phyloP scores from a whole-genome alignment of 2,888 invertebrate genomes.

The Hyalella azteca region DNA sequence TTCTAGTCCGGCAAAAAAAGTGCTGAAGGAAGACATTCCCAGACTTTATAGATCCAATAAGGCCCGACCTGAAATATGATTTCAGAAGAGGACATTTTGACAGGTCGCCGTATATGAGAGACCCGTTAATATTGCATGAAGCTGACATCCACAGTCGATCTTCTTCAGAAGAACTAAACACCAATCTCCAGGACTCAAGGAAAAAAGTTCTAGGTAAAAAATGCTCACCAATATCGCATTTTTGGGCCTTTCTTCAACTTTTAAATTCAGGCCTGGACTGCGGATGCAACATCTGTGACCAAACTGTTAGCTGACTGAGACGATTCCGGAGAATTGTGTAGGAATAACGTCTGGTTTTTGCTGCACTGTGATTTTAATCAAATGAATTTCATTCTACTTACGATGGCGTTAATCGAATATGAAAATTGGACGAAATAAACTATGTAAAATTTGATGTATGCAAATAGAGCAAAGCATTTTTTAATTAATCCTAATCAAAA shows the following conservation, averaged over 20 bases:
- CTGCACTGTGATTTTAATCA: too few relatives aligned
- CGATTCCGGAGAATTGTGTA: too few relatives aligned
- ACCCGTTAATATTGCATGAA: constrained; percentile 9
- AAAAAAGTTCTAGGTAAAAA: background rate
- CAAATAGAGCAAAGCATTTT: too few relatives aligned
- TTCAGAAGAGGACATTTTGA: constrained; percentile 9
- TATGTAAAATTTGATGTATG: too few relatives aligned
- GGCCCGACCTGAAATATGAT: background rate
- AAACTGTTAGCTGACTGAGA: too few relatives aligned
- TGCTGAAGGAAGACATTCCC: background rate
- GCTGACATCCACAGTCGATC: constrained; percentile 13
- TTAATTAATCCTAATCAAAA: too few relatives aligned
- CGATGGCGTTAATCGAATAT: too few relatives aligned
- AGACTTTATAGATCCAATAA: constrained; percentile 9
- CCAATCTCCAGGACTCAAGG: constrained; percentile 12
- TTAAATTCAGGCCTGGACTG: background rate
- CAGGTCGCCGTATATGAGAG: constrained; percentile 18
- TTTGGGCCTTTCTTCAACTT: background rate
- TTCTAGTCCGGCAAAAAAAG: background rate
- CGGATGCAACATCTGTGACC: background rate
- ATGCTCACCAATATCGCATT: background rate
- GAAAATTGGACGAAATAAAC: too few relatives aligned
- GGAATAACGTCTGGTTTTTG: too few relatives aligned
- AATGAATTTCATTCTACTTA: too few relatives aligned
- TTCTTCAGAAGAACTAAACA: constrained; percentile 20